Conservation (phyloP, 2,888 invertebrate species). For the Agrotis exclamationis region DNA sequence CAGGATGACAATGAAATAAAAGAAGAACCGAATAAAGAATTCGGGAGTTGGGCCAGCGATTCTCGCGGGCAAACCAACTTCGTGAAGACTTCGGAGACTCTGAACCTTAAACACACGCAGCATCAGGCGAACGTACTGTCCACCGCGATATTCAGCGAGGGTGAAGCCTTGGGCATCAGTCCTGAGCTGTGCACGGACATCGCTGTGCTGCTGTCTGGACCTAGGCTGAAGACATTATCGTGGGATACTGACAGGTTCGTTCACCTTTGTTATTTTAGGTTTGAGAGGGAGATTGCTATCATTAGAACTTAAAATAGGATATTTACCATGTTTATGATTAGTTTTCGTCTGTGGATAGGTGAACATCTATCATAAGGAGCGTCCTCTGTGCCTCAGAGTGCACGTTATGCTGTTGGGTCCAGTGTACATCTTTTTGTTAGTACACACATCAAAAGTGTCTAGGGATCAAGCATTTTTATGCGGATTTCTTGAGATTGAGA, state of each 20-base stretch:
- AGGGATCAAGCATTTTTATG: no score
- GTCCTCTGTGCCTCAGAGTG: no score
- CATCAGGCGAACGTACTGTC: constrained; percentile 90
- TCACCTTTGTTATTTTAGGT: no score
- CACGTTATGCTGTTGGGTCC: no score
- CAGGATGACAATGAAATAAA: constrained; percentile 77
- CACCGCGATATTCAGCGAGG: constrained; percentile 90
- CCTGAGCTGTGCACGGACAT: constrained; percentile 93
- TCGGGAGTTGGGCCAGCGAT: constrained; percentile 87
- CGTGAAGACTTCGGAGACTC: constrained; percentile 87
- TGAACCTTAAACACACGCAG: constrained; percentile 83
- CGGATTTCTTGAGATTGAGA: no score
- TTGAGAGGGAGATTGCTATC: no score
- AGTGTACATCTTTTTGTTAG: no score
- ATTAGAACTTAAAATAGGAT: no score
- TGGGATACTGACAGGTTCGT: constrained; percentile 92
- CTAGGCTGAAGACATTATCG: constrained; percentile 93
- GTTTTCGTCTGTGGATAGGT: no score
- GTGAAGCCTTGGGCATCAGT: constrained; percentile 92
- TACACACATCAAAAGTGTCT: no score
- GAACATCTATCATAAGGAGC: no score
- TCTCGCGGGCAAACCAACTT: constrained; percentile 87
- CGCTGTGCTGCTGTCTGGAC: constrained; percentile 93
- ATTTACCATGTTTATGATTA: no score
- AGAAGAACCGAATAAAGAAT: constrained; percentile 77